Conservation (phyloP, 1,140 invertebrate genomes). For the Pissodes strobi region DNA sequence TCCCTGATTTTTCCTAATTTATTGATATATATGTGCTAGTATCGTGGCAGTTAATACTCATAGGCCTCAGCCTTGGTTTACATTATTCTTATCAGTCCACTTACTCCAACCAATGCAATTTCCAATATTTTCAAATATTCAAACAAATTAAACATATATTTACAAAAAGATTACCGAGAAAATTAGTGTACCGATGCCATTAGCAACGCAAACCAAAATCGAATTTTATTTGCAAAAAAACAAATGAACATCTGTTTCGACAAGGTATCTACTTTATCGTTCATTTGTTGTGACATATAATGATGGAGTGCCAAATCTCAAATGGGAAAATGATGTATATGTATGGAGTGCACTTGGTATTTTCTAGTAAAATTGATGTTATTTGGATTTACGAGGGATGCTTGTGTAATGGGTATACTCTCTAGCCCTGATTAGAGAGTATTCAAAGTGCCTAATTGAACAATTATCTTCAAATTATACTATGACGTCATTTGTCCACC, state of each 20-base stretch:
- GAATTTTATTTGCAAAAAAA: slow-evolving; percentile 7
- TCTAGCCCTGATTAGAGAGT: background rate
- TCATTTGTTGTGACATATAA: slow-evolving; percentile 26
- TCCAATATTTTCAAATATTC: no score
- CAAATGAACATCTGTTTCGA: slow-evolving; percentile 28
- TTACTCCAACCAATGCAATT: no score
- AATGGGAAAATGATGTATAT: slow-evolving; percentile 34
- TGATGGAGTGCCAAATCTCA: slow-evolving; percentile 22
- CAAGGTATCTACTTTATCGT: slow-evolving; percentile 27
- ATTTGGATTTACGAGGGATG: slow-evolving; percentile 8
- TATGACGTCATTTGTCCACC: no score
- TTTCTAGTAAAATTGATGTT: slow-evolving; percentile 10
- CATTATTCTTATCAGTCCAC: no score
- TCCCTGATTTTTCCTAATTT: no score
- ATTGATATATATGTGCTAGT: no score
- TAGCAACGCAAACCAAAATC: slow-evolving; percentile 4
- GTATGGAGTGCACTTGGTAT: slow-evolving; percentile 12
- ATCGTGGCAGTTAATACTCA: no score
- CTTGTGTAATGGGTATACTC: no score
- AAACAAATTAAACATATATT: background rate
- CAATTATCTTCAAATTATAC: no score
- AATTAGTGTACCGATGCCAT: background rate
- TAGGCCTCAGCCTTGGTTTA: no score
- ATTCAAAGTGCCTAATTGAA: no score
- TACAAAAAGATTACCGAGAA: background rate